Conservation (phyloP, 2,888 invertebrate species). For the Argyresthia albistria region DNA sequence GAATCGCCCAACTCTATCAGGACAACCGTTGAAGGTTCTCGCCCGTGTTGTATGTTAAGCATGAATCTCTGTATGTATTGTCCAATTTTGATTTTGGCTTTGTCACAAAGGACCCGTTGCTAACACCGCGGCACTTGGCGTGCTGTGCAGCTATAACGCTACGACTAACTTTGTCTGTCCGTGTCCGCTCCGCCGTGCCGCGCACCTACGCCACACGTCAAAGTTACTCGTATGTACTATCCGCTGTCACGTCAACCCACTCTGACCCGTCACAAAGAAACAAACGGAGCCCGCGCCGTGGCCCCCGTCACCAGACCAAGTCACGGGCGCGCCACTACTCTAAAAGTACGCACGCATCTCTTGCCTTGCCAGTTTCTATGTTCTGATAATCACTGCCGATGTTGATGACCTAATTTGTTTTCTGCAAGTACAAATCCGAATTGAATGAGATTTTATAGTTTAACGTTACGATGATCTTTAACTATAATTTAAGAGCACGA, state of each 20-base stretch:
- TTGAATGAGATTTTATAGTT: conserved; percentile 68
- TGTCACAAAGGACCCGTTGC: conserved; percentile 29
- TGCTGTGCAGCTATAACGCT: conserved; percentile 49
- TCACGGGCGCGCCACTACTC: conserved; percentile 8
- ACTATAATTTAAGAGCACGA: conserved; percentile 68
- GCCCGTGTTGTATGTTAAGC: conserved; percentile 50
- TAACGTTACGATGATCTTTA: conserved; percentile 67
- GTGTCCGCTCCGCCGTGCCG: background rate
- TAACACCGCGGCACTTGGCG: conserved; percentile 50
- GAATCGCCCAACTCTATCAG: no score
- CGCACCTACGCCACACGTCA: conserved; percentile 12
- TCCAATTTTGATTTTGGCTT: conserved; percentile 39
- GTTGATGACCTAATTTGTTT: conserved; percentile 53
- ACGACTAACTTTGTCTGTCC: conserved; percentile 42
- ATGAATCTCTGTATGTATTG: conserved; percentile 45
- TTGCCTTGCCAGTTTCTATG: conserved; percentile 71
- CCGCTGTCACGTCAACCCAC: conserved; percentile 25
- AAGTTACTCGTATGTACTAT: conserved; percentile 36
- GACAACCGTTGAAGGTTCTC: no score
- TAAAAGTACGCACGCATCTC: conserved; percentile 63
- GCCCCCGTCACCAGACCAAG: conserved; percentile 19
- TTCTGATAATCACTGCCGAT: conserved; percentile 62
- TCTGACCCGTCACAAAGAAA: conserved; percentile 63
- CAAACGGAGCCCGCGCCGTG: conserved; percentile 15
- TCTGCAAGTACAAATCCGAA: conserved; percentile 71